phyloP scores from a whole-genome alignment of 2,797 vertebrate species.

The Phylloscopus collybita region DNA sequence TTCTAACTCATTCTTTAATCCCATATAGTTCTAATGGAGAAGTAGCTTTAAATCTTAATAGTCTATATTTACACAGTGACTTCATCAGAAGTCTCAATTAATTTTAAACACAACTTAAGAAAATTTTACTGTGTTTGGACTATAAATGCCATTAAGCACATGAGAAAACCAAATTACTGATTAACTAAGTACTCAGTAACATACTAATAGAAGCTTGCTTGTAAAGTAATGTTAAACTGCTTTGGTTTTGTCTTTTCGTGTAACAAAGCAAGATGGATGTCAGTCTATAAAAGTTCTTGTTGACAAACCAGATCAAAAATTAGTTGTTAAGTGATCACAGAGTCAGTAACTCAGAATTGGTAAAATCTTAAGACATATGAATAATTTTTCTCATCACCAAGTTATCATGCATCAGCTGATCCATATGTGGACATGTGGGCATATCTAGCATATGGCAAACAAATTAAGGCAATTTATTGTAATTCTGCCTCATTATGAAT shows the following conservation, averaged over 20 bases:
- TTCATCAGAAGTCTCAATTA: not conserved
- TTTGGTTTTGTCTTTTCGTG: not conserved
- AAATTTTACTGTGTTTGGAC: not conserved
- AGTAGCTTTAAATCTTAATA: not conserved
- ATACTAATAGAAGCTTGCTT: not conserved
- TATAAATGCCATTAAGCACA: not conserved
- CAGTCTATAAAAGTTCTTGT: not conserved
- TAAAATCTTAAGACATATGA: constrained; percentile 26
- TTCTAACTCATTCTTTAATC: not conserved
- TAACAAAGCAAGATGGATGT: not conserved
- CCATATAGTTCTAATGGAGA: not conserved
- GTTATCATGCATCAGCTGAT: constrained; percentile 24
- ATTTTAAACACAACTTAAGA: not conserved
- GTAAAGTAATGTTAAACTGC: not conserved
- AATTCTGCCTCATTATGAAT: not conserved
- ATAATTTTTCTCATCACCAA: constrained; percentile 26
- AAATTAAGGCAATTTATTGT: constrained; percentile 24
- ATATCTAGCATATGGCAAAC: constrained; percentile 38
- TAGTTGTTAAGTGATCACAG: not conserved
- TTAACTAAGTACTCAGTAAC: not conserved
- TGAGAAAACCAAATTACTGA: not conserved
- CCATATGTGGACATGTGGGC: constrained; percentile 29
- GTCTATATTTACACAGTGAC: not conserved
- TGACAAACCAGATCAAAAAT: not conserved
- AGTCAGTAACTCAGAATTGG: not conserved